phyloP scores from a whole-genome alignment of 2,888 invertebrate species.

The Trachelus troglodyta region DNA sequence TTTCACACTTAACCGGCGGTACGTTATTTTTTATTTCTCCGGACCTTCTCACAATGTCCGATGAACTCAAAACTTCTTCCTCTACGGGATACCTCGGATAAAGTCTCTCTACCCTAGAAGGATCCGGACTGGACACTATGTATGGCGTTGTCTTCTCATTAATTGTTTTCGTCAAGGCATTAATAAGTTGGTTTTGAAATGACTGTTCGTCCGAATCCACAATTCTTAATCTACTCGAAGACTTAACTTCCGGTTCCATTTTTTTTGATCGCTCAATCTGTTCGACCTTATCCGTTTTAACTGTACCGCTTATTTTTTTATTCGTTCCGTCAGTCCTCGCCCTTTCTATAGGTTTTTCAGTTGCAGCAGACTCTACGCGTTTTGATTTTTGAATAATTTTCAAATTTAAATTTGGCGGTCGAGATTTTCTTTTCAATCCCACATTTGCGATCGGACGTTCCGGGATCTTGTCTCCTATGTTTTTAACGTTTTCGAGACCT shows the following conservation, averaged over 20 bases:
- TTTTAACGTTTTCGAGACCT: slow-evolving; percentile 1
- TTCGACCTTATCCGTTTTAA: background rate
- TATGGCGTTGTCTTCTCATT: background rate
- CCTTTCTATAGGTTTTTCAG: background rate
- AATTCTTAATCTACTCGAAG: background rate
- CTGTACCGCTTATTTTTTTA: background rate
- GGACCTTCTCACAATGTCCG: background rate
- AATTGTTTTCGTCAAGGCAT: background rate
- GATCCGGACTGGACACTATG: background rate
- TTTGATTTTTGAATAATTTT: background rate
- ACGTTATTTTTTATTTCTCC: background rate
- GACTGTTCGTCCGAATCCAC: background rate
- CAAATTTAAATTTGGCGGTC: background rate
- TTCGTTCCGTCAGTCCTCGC: background rate
- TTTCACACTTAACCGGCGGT: slow-evolving; percentile 3
- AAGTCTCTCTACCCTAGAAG: background rate
- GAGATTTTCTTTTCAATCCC: background rate
- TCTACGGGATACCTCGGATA: background rate
- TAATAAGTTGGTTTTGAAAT: background rate
- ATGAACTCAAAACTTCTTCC: background rate
- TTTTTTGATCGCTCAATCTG: background rate
- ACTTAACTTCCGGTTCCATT: background rate
- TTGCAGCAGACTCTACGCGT: background rate
- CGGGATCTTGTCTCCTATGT: background rate
- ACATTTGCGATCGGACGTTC: background rate